phyloP scores from a whole-genome alignment of 2,888 invertebrate species.

The Rhogogaster chlorosoma region DNA sequence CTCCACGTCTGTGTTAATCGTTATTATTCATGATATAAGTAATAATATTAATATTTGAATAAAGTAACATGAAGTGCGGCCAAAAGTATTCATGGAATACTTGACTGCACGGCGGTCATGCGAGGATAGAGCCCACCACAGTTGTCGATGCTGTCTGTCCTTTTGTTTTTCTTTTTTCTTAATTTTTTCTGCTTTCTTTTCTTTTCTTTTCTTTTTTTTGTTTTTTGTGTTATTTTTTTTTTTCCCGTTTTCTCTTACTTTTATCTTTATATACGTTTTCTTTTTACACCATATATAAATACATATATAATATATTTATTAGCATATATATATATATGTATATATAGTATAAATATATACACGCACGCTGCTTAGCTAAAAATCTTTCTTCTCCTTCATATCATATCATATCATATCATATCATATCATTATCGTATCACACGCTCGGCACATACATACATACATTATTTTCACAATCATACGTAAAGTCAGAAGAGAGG shows the following conservation, averaged over 20 bases:
- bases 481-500: conserved; percentile 72
- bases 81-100: conserved; percentile 77
- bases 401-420: not conserved
- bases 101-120: conserved; percentile 71
- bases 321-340: conserved; percentile 73
- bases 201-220: conserved; percentile 39
- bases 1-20: conserved; percentile 63
- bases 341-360: conserved; percentile 76
- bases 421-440: conserved; percentile 60
- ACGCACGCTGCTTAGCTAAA: conserved; percentile 74
- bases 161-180: conserved; percentile 53
- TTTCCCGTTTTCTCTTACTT: not conserved
- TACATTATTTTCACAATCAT: conserved; percentile 57
- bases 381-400: conserved; percentile 65
- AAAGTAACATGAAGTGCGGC: conserved; percentile 74
- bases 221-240: conserved; percentile 44
- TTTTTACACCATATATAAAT: conserved; percentile 58
- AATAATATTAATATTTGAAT: conserved; percentile 76
- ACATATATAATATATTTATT: conserved; percentile 65
- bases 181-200: no score
- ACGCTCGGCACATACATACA: conserved; percentile 67
- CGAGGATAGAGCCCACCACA: conserved; percentile 74
- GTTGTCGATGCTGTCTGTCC: conserved; percentile 68
- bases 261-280: conserved; percentile 1
- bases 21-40: conserved; percentile 76